These are phyloP conservation scores for Notamacropus eugenii DNA, from an alignment of 2,797 vertebrate species.

Conservation along the genomic window DNA sequence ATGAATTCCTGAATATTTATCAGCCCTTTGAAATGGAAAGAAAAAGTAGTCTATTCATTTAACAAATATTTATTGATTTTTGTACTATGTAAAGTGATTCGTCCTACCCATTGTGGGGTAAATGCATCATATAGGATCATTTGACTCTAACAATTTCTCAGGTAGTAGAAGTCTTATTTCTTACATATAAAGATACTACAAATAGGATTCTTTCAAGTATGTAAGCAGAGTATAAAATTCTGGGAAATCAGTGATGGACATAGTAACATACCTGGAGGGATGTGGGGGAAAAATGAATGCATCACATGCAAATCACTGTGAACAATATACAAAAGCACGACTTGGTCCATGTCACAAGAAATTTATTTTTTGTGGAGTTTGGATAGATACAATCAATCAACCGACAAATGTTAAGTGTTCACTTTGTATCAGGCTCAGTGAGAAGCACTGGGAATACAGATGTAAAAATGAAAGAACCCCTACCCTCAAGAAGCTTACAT, in stretches of 20 bases:
- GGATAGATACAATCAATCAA: not conserved
- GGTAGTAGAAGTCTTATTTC: not conserved
- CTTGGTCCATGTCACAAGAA: not conserved
- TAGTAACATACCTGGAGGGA: not conserved
- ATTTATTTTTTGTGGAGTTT: not conserved
- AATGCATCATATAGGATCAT: not conserved
- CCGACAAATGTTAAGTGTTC: not conserved
- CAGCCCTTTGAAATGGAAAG: not conserved
- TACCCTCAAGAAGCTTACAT: not conserved
- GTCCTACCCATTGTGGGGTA: not conserved
- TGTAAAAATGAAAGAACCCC: not conserved
- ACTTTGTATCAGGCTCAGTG: not conserved
- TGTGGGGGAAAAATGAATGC: not conserved
- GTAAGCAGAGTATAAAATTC: not conserved
- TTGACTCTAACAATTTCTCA: not conserved
- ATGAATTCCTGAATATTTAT: not conserved
- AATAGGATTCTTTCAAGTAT: not conserved
- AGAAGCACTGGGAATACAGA: not conserved
- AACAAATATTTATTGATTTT: not conserved
- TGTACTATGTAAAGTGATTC: not conserved
- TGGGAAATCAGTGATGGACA: not conserved
- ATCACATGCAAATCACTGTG: not conserved
- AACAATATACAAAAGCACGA: not conserved
- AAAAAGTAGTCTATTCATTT: not conserved
- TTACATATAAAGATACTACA: not conserved